A percentile compares a stretch with the other conserved stretches of the same genome.
Conservation (phyloP, 1,140 invertebrate species). For the Lamellibrachia luymesi region DNA sequence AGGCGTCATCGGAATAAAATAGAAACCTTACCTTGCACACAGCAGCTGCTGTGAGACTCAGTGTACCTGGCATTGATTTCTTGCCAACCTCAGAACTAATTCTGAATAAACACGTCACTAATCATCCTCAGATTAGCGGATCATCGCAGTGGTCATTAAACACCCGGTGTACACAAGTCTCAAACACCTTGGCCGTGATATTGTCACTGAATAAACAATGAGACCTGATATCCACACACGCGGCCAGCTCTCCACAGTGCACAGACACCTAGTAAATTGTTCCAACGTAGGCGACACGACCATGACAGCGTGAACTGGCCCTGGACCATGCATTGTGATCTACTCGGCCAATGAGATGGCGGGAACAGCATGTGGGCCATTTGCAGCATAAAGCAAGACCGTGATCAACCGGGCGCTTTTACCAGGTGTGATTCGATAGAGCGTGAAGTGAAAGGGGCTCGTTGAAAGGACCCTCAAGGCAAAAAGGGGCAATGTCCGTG, state of each 20-base stretch:
- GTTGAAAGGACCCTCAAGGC: background rate
- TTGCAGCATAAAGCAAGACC: background rate
- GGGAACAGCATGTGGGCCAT: background rate
- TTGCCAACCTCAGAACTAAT: background rate
- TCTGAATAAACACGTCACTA: background rate
- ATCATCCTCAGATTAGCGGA: background rate
- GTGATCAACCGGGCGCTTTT: background rate
- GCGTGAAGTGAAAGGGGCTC: background rate
- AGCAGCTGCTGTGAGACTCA: background rate
- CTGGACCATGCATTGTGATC: background rate
- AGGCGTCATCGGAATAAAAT: background rate
- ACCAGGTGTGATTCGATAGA: background rate
- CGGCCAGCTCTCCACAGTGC: background rate
- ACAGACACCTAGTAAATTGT: background rate
- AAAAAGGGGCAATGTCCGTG: background rate
- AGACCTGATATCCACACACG: background rate
- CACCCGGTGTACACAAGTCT: background rate
- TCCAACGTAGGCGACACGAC: background rate
- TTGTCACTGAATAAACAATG: conserved; percentile 5
- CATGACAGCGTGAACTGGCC: background rate
- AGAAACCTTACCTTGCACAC: background rate
- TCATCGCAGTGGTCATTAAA: background rate
- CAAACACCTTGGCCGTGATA: background rate
- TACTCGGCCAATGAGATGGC: background rate
- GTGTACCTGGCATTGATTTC: background rate